Base-by-base conservation (phyloP, 1,140 invertebrate species). In the Heliconius hermathena region DNA sequence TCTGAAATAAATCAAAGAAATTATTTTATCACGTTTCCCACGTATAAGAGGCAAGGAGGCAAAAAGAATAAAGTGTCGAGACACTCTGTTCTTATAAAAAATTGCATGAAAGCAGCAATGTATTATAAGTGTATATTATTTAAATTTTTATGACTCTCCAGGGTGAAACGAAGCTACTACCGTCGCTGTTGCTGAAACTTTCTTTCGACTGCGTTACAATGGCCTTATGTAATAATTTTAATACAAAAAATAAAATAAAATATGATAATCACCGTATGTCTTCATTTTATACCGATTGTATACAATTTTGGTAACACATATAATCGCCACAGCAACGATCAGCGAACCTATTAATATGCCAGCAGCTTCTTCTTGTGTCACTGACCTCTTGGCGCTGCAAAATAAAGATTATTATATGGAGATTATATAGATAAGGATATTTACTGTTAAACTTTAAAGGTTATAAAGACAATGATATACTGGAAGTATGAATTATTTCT, bases 221-320 rank as follows among this genome's bases (percentile, higher is more conserved):
- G 6, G 18, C 49, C 16, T 46, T 46, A 46, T 46, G 3, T 46
- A 46, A 8, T 54, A n/a, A 54, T n/a, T n/a, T 57, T 57, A 26
- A 66, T 66, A 3, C 16, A 29, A 66, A 26, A 13, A 16, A 33
- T 6, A 33, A 33, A 66, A 16, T 13, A 16, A 66, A 66, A 26
- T 29, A 66, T 60, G 9, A 77, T 71, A 71, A 26, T 49, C 52
- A 71, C 66, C 26, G 22, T 71, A 77, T 22, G 66, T 71, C 29
- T 52, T 77, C 20, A 46, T 38, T 52, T 71, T 77, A 36, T 77
- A 77, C n/a, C 71, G 38, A 49, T 49, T 70, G 71, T 77, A 54
- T 33, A 77, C 26, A 11, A 72, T 54, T 38, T 71, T 72, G 5
- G 26, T 71, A 22, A 8, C 70, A 20, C 29, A 77, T 8, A 77